Evolutionary conservation across 2,797 vertebrate genomes (phyloP).

Genomic region (Acestrorhynchus altus): DNA sequence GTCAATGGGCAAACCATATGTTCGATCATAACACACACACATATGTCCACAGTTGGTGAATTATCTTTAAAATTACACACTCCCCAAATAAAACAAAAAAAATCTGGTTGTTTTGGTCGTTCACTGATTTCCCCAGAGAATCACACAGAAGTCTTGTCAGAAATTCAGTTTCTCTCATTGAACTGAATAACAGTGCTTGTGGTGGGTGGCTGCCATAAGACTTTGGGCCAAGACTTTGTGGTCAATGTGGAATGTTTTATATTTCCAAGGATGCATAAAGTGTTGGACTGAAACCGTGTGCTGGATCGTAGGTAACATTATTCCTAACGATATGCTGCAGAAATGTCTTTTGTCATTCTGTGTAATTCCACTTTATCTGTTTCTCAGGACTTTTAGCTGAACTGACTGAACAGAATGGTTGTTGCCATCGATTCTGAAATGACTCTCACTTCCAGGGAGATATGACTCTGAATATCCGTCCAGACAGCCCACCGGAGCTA

Average conservation of each 20-base stretch:
- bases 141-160: constrained; percentile 16
- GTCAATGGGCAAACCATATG: constrained; percentile 38
- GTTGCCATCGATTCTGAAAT: constrained; percentile 6
- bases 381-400: neutral
- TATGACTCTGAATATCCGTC: constrained; percentile 23
- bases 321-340: neutral
- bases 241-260: constrained; percentile 27
- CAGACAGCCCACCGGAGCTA: constrained; percentile 47
- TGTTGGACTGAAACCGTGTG: neutral
- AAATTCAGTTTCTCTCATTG: constrained; percentile 40
- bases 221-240: constrained; percentile 32
- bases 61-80: constrained; percentile 44
- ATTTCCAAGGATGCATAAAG: neutral
- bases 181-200: constrained; percentile 31
- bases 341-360: neutral
- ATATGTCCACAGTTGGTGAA: constrained; percentile 20
- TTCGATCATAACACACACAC: constrained; percentile 31
- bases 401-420: neutral
- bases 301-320: neutral
- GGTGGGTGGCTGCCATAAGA: constrained; percentile 3
- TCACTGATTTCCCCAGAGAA: constrained; percentile 43
- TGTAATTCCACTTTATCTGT: constrained; percentile 22
- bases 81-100: constrained; percentile 29
- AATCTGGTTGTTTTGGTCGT: constrained; percentile 32
- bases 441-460: constrained; percentile 27